Evolutionary conservation across 2,888 invertebrate species (phyloP).

Genomic region (Acleris literana): DNA sequence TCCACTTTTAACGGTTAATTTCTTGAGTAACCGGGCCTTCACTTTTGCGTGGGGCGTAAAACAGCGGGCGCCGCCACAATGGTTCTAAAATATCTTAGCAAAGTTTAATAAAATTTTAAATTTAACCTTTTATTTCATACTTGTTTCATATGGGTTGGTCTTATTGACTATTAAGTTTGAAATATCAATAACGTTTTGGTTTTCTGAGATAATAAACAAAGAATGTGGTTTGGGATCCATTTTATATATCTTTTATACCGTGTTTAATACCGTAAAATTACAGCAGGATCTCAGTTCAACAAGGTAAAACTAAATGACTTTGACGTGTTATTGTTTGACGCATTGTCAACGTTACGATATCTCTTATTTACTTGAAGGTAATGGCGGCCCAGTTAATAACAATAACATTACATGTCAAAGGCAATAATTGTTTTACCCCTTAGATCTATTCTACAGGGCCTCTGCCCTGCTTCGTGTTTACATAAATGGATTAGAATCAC

Average conservation of each 20-base stretch:
- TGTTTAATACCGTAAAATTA: too few relatives aligned
- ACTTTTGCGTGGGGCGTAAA: constrained; percentile 22
- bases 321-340: too few relatives aligned
- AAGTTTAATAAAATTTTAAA: constrained; percentile 1
- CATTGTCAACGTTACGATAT: too few relatives aligned
- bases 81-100: neutral
- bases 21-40: neutral
- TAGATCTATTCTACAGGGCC: too few relatives aligned
- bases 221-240: neutral
- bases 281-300: too few relatives aligned
- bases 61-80: constrained; percentile 27
- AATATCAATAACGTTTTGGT: neutral
- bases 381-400: too few relatives aligned
- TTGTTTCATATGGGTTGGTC: neutral
- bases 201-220: neutral
- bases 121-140: neutral
- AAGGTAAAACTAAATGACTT: too few relatives aligned
- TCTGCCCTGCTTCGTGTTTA: too few relatives aligned
- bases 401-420: too few relatives aligned
- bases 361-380: too few relatives aligned
- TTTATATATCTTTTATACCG: neutral
- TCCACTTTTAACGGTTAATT: neutral
- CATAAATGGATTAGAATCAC: too few relatives aligned
- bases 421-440: too few relatives aligned
- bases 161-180: neutral